Conservation (phyloP, 1,140 invertebrate species). For the Pollicipes pollicipes region DNA sequence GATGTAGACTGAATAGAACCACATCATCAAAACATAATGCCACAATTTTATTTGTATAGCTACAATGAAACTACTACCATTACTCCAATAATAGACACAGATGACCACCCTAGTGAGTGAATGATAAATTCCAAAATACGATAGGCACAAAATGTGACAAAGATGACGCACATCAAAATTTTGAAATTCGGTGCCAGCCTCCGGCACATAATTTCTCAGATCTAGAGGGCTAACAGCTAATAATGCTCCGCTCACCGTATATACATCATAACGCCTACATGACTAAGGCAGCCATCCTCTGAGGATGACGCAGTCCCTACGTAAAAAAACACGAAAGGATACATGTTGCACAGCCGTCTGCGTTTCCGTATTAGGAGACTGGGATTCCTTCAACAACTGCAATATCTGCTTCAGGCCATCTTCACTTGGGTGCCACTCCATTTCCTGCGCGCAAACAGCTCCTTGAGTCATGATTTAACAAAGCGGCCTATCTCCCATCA, state of each 20-base stretch:
- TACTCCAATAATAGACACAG: too few relatives aligned
- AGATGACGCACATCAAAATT: background rate
- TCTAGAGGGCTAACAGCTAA: background rate
- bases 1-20: too few relatives aligned
- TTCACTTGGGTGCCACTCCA: conserved; percentile 93
- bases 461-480: conserved; percentile 6
- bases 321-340: conserved; percentile 21
- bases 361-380: conserved; percentile 87
- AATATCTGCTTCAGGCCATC: conserved; percentile 94
- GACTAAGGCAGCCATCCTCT: too few relatives aligned
- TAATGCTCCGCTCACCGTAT: background rate
- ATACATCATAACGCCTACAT: too few relatives aligned
- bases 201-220: too few relatives aligned
- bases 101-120: too few relatives aligned
- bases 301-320: too few relatives aligned
- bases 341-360: conserved; percentile 95
- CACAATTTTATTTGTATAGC: too few relatives aligned
- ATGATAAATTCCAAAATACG: too few relatives aligned
- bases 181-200: too few relatives aligned
- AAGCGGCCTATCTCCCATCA: background rate
- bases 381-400: conserved; percentile 90
- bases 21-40: too few relatives aligned
- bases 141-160: background rate
- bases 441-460: conserved; percentile 24
- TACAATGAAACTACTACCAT: too few relatives aligned